These are phyloP conservation scores for Umimayanthus chanpuru DNA, from an alignment of 92 coral and sea anemone species.

Conservation along the genomic window DNA sequence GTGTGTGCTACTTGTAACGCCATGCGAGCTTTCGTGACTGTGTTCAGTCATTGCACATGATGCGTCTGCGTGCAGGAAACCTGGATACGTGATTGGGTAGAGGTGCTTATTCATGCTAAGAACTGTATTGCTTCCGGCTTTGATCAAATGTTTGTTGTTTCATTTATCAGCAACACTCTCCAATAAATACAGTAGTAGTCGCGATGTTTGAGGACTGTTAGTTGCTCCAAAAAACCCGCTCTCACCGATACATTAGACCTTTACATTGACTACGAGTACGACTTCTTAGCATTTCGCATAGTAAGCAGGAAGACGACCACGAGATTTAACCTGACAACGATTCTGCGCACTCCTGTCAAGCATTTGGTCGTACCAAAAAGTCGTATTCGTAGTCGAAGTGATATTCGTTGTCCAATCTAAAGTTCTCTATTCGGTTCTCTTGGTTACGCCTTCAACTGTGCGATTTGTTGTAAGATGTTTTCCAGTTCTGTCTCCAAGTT, in stretches of 20 bases:
- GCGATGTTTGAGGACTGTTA: not conserved
- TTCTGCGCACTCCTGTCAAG: no score
- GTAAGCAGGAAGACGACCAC: no score
- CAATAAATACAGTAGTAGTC: not conserved
- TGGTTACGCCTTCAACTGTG: conserved; percentile 49
- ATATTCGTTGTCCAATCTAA: no score
- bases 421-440: no score
- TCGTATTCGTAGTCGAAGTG: no score
- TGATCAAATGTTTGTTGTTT: not conserved
- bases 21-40: no score
- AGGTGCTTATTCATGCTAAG: not conserved
- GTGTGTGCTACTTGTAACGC: no score
- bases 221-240: not conserved
- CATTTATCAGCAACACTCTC: not conserved
- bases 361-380: no score
- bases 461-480: conserved; percentile 48
- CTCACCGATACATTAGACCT: not conserved
- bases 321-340: no score
- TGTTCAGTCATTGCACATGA: no score
- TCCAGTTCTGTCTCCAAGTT: conserved; percentile 63
- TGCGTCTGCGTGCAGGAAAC: not conserved
- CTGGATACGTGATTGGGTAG: not conserved
- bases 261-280: no score
- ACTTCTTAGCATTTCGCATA: no score
- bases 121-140: not conserved